Base-by-base conservation (phyloP, 1,140 invertebrate genomes). In the Polypedilum vanderplanki region DNA sequence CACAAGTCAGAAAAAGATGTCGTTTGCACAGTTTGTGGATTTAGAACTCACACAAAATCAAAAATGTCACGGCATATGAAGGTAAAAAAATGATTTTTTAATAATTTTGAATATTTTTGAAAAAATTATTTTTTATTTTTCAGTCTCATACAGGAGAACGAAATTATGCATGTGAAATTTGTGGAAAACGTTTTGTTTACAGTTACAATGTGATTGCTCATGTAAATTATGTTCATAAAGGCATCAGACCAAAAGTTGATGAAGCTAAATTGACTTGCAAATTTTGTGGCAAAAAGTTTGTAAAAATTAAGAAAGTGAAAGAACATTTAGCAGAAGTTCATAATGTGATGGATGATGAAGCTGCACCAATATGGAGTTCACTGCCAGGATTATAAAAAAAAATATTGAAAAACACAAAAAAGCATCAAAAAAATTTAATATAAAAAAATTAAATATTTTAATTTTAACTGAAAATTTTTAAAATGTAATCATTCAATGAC, bases 121-220 rank as follows among this genome's bases (percentile, higher is more conserved):
- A 33, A 3, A 33, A 3, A 3, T 33, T 5, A 3, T 5, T 33
- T 33, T 33, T 33, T 1, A 33, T 33, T 3, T 33, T 33, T 1
- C 5, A 33, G 20, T 20, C 17, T 5, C 65, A 70, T 18, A 70
- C 65, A 20, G 65, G 65, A 10, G 17, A 70, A 70, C 65, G 65
- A 1, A 70, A 94, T 0, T 95, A 90, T 79, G 87, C 90, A 41
- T 97, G 95, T 81, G 88, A 89, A 22, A 87, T 91, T 24, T 97
- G 95, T 79, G 91, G 90, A 20, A 70, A 70, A 18, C 15, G 65
- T 10, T 70, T 70, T 10, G 17, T 70, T 20, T 70, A 70, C 20
- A 70, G 65, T 5, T 70, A 70, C 20, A 70, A 70, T 20, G 65
- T 70, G 2, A 70, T 22, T 7, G 65, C 65, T 10, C 65, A 70